phyloP scores from a whole-genome alignment of 2,888 invertebrate genomes.

The Vesta saturnalis region DNA sequence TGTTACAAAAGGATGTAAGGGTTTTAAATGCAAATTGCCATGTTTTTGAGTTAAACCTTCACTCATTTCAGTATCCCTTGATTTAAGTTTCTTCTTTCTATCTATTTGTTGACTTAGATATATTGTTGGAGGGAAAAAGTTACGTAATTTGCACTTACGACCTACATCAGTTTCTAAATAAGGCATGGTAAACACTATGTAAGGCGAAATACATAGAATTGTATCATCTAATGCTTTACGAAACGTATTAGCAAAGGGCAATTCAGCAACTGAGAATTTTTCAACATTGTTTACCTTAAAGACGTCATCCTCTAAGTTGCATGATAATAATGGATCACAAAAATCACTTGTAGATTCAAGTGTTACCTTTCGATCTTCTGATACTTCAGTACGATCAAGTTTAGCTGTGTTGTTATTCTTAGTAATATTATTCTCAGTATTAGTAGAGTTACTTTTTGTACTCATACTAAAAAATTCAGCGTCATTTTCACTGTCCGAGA shows the following conservation, averaged over 20 bases:
- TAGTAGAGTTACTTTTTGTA: conserved; percentile 31
- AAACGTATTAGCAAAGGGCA: conserved; percentile 74
- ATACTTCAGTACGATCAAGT: not conserved
- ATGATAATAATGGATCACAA: conserved; percentile 80
- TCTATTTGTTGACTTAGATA: conserved; percentile 75
- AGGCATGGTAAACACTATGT: conserved; percentile 84
- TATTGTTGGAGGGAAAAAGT: conserved; percentile 77
- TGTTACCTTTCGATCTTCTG: conserved; percentile 56
- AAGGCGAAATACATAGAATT: conserved; percentile 86
- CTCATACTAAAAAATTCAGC: conserved; percentile 41
- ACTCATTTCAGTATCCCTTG: conserved; percentile 42
- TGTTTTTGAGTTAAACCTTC: conserved; percentile 20
- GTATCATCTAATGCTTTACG: conserved; percentile 79
- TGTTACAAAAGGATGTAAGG: conserved; percentile 78
- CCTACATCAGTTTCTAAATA: conserved; percentile 89
- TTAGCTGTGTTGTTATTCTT: not conserved
- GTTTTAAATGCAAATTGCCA: conserved; percentile 61
- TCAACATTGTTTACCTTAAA: conserved; percentile 56
- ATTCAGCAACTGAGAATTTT: conserved; percentile 65
- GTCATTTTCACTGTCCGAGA: conserved; percentile 42
- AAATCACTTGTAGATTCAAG: conserved; percentile 76
- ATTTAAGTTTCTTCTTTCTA: conserved; percentile 46
- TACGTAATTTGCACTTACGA: conserved; percentile 76
- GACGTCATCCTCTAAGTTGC: conserved; percentile 46
- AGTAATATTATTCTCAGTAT: conserved; percentile 3